Percentiles rank a stretch among this genome's conserved stretches.
Evolutionary conservation across 53 echinoderm and acorn worm species (phyloP).

Genomic region (Holothuria scabra): DNA sequence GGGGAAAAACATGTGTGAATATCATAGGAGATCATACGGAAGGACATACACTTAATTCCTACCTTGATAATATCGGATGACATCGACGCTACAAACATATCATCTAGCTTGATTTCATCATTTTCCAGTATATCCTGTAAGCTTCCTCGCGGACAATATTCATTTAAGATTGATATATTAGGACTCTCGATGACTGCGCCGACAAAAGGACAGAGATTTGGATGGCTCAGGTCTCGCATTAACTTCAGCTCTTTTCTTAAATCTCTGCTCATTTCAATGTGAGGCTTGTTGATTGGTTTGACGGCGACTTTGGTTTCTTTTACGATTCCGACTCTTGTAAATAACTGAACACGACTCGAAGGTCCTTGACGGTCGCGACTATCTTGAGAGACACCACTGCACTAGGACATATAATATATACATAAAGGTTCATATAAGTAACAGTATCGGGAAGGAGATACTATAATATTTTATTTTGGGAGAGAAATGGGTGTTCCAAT

Average conservation of each 20-base stretch:
- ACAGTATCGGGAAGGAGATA: too few relatives aligned
- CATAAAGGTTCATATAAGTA: neutral
- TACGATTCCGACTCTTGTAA: slow-evolving; percentile 77
- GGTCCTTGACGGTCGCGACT: slow-evolving; percentile 6
- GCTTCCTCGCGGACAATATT: slow-evolving; percentile 90
- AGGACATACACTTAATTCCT: neutral
- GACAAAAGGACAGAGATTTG: slow-evolving; percentile 83
- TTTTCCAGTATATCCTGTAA: slow-evolving; percentile 98
- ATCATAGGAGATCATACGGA: too few relatives aligned
- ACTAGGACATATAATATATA: too few relatives aligned
- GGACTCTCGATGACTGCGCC: slow-evolving; percentile 89
- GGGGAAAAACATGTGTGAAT: too few relatives aligned
- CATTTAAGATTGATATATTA: slow-evolving; percentile 81
- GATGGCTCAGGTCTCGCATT: slow-evolving; percentile 91
- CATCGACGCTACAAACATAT: slow-evolving; percentile 97
- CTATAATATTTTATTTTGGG: too few relatives aligned
- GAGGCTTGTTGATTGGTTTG: slow-evolving; percentile 79
- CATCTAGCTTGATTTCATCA: slow-evolving; percentile 96
- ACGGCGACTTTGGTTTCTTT: slow-evolving; percentile 78
- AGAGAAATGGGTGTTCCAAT: too few relatives aligned
- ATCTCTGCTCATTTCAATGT: slow-evolving; percentile 77
- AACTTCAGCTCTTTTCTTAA: slow-evolving; percentile 89
- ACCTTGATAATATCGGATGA: slow-evolving; percentile 93
- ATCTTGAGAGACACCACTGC: slow-evolving; percentile 23
- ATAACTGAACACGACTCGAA: slow-evolving; percentile 70